Conservation (phyloP, 2,888 invertebrate genomes). For the Tupiocoris notatus region DNA sequence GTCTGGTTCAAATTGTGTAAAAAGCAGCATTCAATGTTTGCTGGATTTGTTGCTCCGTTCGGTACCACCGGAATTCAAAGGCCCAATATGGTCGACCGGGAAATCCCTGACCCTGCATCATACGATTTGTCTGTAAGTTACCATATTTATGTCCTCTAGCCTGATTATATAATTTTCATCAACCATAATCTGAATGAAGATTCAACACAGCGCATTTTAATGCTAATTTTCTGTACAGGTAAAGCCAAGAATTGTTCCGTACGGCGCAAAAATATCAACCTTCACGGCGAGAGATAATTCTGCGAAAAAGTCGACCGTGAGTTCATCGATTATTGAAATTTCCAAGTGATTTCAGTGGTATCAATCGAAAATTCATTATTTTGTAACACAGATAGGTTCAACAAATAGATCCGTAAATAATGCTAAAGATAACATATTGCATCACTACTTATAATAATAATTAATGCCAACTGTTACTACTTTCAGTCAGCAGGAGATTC, state of each 20-base stretch:
- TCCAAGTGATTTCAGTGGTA: too few relatives aligned
- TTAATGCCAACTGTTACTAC: too few relatives aligned
- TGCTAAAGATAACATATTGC: too few relatives aligned
- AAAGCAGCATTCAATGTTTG: conserved; percentile 17
- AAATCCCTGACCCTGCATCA: conserved; percentile 24
- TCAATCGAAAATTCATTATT: too few relatives aligned
- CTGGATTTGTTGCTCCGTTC: conserved; percentile 32
- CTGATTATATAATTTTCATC: background rate
- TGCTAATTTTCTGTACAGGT: background rate
- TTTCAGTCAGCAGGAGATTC: background rate
- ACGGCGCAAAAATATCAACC: conserved; percentile 3
- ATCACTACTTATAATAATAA: too few relatives aligned
- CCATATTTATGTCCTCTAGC: background rate
- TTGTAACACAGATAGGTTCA: too few relatives aligned
- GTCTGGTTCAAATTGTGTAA: conserved; percentile 32
- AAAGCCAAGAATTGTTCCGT: conserved; percentile 3
- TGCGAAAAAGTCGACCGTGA: too few relatives aligned
- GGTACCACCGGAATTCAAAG: conserved; percentile 19
- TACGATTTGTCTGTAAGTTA: conserved; percentile 18
- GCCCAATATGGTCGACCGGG: background rate
- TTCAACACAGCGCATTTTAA: background rate
- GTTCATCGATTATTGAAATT: too few relatives aligned
- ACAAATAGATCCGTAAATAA: too few relatives aligned
- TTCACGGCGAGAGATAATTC: conserved; percentile 11
- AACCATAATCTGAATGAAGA: background rate